phyloP scores from a whole-genome alignment of 2,113 vertebrate species.

The Paraplagusia blochii region DNA sequence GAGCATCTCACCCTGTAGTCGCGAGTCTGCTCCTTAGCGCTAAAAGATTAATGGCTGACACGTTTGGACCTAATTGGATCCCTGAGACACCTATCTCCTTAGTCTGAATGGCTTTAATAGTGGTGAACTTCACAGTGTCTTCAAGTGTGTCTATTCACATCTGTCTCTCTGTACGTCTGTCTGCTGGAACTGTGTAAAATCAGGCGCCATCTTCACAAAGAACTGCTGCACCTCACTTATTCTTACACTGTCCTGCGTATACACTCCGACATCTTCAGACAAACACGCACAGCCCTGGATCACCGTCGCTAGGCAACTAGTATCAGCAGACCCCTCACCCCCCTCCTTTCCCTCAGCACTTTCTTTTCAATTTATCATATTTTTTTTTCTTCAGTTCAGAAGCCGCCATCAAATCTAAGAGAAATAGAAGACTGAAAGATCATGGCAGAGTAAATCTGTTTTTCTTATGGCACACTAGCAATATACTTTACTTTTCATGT shows the following conservation, averaged over 20 bases:
- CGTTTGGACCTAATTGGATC: constrained; percentile 54
- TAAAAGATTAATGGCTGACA: constrained; percentile 53
- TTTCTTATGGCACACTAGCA: background rate
- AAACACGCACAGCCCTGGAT: constrained; percentile 14
- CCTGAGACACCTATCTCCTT: constrained; percentile 50
- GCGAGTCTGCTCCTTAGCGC: constrained; percentile 20
- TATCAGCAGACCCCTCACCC: constrained; percentile 25
- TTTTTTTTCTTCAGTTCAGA: constrained; percentile 30
- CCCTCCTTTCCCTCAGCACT: background rate
- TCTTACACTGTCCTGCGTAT: constrained; percentile 24
- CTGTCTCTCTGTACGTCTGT: background rate
- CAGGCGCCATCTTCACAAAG: constrained; percentile 7
- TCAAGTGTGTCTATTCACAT: constrained; percentile 5
- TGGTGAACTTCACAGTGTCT: background rate
- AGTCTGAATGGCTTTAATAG: constrained; percentile 44
- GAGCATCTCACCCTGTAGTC: constrained; percentile 10
- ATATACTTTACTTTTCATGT: background rate
- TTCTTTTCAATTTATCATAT: constrained; percentile 23
- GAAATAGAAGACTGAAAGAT: constrained; percentile 20
- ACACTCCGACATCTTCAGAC: constrained; percentile 5
- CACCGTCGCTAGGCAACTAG: constrained; percentile 72
- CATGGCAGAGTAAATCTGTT: constrained; percentile 19
- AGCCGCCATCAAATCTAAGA: constrained; percentile 38
- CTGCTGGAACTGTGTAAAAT: background rate
- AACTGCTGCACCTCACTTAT: constrained; percentile 24